Conservation (phyloP, 2,797 vertebrate genomes). For the Ispidina picta region DNA sequence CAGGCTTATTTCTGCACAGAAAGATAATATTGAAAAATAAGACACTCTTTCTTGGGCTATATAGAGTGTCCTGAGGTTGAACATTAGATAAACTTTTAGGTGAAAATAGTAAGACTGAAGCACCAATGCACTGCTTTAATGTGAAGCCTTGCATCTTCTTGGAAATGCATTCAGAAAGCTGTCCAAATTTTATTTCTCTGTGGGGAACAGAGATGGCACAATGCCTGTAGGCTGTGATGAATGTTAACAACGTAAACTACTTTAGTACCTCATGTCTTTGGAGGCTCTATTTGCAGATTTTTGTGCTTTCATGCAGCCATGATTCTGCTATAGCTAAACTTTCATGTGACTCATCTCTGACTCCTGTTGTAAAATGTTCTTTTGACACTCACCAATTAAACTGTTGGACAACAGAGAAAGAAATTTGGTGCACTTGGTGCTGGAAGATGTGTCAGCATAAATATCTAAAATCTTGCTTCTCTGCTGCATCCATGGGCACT, state of each 20-base stretch:
- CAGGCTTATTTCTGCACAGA: background rate
- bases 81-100: background rate
- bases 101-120: background rate
- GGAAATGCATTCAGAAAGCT: conserved; percentile 8
- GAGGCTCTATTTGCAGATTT: background rate
- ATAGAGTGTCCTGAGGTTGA: background rate
- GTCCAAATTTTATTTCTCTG: background rate
- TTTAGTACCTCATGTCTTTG: background rate
- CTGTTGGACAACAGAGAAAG: background rate
- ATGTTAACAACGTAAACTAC: background rate
- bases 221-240: background rate
- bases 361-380: background rate
- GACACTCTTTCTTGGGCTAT: background rate
- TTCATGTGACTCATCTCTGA: background rate
- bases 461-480: background rate
- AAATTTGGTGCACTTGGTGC: background rate
- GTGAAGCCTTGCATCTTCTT: background rate
- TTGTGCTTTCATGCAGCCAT: background rate
- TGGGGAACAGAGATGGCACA: background rate
- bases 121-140: background rate
- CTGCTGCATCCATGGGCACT: background rate
- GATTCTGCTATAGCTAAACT: background rate
- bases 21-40: background rate
- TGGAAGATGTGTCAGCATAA: background rate
- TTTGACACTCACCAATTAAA: background rate